These are phyloP conservation scores for Euthynnus affinis DNA, from an alignment of 2,797 vertebrate genomes.

Conservation along the genomic window DNA sequence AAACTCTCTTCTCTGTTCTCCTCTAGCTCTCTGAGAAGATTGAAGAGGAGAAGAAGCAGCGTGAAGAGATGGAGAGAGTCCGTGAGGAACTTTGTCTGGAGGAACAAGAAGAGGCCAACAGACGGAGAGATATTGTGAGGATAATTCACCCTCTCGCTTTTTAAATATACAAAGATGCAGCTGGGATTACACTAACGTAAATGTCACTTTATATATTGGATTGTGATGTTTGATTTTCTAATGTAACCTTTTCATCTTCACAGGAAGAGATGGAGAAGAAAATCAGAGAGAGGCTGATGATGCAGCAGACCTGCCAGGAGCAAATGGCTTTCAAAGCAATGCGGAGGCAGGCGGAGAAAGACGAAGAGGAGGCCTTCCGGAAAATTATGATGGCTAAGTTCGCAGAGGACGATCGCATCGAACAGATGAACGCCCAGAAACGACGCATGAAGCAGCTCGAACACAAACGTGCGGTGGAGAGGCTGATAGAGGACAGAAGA, in stretches of 20 bases:
- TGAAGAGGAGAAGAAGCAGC: conserved; percentile 83
- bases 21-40: conserved; percentile 89
- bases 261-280: conserved; percentile 93
- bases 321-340: conserved; percentile 90
- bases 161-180: neutral
- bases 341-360: conserved; percentile 82
- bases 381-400: conserved; percentile 89
- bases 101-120: conserved; percentile 87
- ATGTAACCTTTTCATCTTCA: conserved; percentile 21
- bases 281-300: conserved; percentile 87
- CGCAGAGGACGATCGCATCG: conserved; percentile 92
- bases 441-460: conserved; percentile 93
- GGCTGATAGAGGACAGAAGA: conserved; percentile 88
- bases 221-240: neutral
- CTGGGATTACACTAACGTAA: neutral
- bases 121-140: conserved; percentile 89
- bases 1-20: conserved; percentile 7
- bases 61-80: conserved; percentile 90
- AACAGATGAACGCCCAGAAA: conserved; percentile 93
- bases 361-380: conserved; percentile 90
- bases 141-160: conserved; percentile 3
- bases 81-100: conserved; percentile 90
- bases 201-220: neutral
- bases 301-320: conserved; percentile 88
- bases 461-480: conserved; percentile 90